Evolutionary conservation across 1,140 invertebrate genomes (phyloP).

Genomic region (Camponotus floridanus): DNA sequence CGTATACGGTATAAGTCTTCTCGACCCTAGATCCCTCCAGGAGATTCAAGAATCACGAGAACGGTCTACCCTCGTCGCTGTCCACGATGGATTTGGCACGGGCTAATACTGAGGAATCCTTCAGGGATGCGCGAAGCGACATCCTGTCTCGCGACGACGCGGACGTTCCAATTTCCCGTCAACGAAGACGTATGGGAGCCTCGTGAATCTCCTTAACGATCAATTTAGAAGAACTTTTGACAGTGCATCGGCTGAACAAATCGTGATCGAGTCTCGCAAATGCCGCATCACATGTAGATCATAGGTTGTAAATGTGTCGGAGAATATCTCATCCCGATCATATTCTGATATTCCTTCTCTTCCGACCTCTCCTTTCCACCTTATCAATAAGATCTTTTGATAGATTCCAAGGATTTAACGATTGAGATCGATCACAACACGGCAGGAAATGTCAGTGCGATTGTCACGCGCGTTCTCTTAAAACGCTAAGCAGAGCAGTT

Average conservation of each 20-base stretch:
- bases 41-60: slow-evolving; percentile 31
- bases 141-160: slow-evolving; percentile 13
- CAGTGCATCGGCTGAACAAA: neutral
- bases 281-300: neutral
- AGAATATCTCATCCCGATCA: slow-evolving; percentile 7
- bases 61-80: neutral
- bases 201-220: slow-evolving; percentile 37
- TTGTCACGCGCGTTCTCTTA: slow-evolving; percentile 6
- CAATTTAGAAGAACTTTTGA: neutral
- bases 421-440: slow-evolving; percentile 23
- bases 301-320: neutral
- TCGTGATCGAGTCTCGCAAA: slow-evolving; percentile 23
- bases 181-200: slow-evolving; percentile 1
- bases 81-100: slow-evolving; percentile 69
- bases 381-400: neutral
- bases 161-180: slow-evolving; percentile 21
- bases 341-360: neutral
- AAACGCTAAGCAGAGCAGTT: slow-evolving; percentile 32
- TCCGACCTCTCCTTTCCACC: neutral
- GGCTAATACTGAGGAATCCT: slow-evolving; percentile 63
- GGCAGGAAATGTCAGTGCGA: slow-evolving; percentile 39
- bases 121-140: slow-evolving; percentile 21
- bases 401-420: neutral
- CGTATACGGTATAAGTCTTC: neutral
- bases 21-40: slow-evolving; percentile 2